Evolutionary conservation across 2,888 invertebrate species (phyloP).

Genomic region (Callimorpha dominula): DNA sequence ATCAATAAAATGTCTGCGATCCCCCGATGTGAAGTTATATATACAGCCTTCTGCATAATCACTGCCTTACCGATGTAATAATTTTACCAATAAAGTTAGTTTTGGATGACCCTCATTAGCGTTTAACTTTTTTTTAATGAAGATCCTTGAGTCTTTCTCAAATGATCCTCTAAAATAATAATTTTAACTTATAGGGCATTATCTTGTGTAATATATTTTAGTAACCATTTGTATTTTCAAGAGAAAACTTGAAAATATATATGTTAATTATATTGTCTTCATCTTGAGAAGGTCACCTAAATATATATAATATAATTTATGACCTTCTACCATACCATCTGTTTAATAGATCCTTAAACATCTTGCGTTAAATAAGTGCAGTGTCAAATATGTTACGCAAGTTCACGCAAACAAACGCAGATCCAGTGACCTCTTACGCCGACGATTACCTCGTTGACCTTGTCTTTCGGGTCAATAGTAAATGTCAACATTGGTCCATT

Average conservation of each 20-base stretch:
- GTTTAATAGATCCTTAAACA: background rate
- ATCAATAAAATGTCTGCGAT: background rate
- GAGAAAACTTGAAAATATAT: no score
- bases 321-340: background rate
- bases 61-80: background rate
- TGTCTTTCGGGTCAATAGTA: constrained; percentile 16
- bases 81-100: background rate
- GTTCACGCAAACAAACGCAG: constrained; percentile 8
- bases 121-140: background rate
- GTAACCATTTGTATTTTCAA: no score
- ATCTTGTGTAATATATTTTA: no score
- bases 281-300: background rate
- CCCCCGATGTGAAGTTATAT: background rate
- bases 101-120: background rate
- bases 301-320: background rate
- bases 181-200: background rate
- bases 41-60: background rate
- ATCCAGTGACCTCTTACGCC: constrained; percentile 18
- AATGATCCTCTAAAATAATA: background rate
- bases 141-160: background rate
- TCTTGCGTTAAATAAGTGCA: constrained; percentile 42
- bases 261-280: no score
- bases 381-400: constrained; percentile 34
- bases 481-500: constrained; percentile 3
- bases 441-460: constrained; percentile 32